phyloP scores from a whole-genome alignment of 2,113 vertebrate species.

The Ranitomeya variabilis region DNA sequence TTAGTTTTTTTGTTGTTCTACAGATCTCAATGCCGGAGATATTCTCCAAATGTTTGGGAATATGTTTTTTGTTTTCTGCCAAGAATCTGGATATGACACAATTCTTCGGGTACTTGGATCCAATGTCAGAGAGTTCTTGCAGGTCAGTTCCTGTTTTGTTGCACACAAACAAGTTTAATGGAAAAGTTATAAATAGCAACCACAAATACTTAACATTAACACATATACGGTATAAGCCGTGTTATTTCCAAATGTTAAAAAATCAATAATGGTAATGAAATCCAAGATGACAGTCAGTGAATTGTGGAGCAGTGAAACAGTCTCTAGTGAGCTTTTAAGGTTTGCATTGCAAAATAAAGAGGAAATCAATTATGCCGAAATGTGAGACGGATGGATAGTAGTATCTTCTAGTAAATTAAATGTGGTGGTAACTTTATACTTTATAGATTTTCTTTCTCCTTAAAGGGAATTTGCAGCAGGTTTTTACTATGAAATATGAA shows the following conservation, averaged over 20 bases:
- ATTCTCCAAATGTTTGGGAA: constrained; percentile 99
- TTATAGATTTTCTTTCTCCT: background rate
- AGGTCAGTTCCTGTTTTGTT: constrained; percentile 73
- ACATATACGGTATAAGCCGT: background rate
- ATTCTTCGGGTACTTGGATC: constrained; percentile 95
- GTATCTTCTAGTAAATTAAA: constrained; percentile 10
- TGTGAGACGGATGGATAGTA: constrained; percentile 60
- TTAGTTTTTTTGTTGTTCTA: constrained; percentile 57
- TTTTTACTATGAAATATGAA: too few relatives aligned
- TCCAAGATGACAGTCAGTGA: constrained; percentile 20
- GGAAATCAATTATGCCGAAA: constrained; percentile 68
- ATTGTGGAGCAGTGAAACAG: constrained; percentile 54
- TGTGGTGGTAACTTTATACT: background rate
- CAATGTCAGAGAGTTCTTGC: constrained; percentile 96
- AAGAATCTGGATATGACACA: constrained; percentile 98
- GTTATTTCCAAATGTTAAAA: constrained; percentile 18
- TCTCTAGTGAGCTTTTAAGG: constrained; percentile 59
- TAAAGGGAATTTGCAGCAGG: too few relatives aligned
- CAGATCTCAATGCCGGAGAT: constrained; percentile 94
- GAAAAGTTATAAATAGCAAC: background rate
- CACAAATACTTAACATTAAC: background rate
- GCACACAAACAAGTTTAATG: background rate
- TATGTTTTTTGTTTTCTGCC: constrained; percentile 99
- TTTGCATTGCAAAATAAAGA: constrained; percentile 55
- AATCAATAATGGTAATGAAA: constrained; percentile 44